Conservation (phyloP, 2,797 vertebrate species). For the Sylvilagus floridanus region DNA sequence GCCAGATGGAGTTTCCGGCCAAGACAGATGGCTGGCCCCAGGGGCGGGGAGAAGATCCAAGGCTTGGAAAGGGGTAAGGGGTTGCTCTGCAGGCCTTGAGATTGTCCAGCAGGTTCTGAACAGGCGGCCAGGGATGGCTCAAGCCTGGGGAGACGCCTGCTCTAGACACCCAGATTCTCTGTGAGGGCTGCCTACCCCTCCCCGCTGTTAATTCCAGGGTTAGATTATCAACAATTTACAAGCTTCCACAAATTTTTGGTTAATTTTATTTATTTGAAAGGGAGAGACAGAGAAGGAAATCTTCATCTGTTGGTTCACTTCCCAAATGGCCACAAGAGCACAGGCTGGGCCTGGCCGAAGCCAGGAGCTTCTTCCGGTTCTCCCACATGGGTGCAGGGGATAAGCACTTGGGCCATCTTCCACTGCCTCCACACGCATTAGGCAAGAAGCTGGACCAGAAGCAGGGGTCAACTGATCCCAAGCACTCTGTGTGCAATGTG, state of each 20-base stretch:
- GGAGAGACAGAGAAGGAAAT: no score
- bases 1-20: not conserved
- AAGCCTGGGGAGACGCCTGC: not conserved
- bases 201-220: not conserved
- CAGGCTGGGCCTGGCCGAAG: no score
- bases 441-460: no score
- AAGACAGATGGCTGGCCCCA: not conserved
- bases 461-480: no score
- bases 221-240: not conserved
- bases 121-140: not conserved
- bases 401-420: no score
- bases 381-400: no score
- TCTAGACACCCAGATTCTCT: not conserved
- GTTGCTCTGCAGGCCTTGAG: not conserved
- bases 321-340: no score
- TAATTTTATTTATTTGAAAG: not conserved
- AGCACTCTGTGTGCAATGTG: no score
- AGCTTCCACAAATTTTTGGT: not conserved
- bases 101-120: not conserved
- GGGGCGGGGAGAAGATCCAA: not conserved
- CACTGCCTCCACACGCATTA: no score
- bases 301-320: no score
- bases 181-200: not conserved
- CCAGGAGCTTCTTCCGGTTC: no score
- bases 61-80: not conserved